Conservation (phyloP, 2,797 vertebrate genomes). For the Emys orbicularis region DNA sequence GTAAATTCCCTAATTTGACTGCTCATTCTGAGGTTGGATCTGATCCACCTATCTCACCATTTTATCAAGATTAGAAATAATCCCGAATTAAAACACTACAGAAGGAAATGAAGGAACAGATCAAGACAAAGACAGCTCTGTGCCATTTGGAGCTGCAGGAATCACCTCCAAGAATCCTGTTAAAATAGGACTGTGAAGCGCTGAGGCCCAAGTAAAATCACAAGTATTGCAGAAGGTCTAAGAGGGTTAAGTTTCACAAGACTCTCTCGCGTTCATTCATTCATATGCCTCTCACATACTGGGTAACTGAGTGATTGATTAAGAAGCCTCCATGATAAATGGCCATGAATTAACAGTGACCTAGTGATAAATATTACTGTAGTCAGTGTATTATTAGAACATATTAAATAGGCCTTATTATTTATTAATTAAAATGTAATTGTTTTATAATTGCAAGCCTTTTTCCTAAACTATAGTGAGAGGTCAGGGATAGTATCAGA, state of each 20-base stretch:
- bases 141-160: background rate
- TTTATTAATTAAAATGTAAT: constrained; percentile 19
- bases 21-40: background rate
- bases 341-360: constrained; percentile 22
- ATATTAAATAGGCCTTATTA: constrained; percentile 11
- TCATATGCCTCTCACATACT: background rate
- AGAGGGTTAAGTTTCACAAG: background rate
- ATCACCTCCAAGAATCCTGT: background rate
- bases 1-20: background rate
- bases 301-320: constrained; percentile 24
- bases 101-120: background rate
- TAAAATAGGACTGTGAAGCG: background rate
- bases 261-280: background rate
- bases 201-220: background rate
- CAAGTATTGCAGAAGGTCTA: background rate
- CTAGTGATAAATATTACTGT: constrained; percentile 35
- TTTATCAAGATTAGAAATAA: background rate
- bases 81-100: background rate
- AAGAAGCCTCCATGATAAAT: constrained; percentile 49
- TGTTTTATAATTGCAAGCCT: constrained; percentile 23
- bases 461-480: background rate
- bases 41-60: background rate
- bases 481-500: background rate
- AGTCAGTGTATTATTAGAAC: background rate
- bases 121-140: background rate